Evolutionary conservation across 2,113 vertebrate species (phyloP).

Genomic region (Anarrhichthys ocellatus): DNA sequence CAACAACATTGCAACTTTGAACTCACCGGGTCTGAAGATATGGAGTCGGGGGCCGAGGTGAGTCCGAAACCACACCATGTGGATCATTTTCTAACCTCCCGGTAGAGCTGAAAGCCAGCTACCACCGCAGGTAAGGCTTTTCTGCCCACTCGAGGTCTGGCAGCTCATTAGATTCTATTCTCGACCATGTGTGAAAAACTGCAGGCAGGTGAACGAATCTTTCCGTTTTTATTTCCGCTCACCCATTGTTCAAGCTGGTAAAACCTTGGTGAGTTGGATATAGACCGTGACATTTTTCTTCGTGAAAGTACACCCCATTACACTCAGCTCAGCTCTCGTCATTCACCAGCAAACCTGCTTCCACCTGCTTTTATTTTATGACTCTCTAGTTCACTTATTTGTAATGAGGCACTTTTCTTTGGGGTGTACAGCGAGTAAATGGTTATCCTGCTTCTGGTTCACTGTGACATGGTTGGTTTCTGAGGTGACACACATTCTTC

Average conservation of each 20-base stretch:
- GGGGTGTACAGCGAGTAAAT: background rate
- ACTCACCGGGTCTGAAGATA: constrained; percentile 13
- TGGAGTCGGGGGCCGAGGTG: constrained; percentile 3
- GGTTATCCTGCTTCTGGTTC: background rate
- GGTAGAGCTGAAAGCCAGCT: constrained; percentile 35
- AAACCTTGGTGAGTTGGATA: constrained; percentile 20
- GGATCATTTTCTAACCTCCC: constrained; percentile 37
- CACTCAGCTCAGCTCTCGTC: constrained; percentile 29
- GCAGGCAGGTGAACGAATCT: constrained; percentile 46
- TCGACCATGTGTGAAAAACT: constrained; percentile 50
- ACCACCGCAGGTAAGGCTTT: constrained; percentile 48
- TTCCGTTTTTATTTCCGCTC: constrained; percentile 37
- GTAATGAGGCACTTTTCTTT: constrained; percentile 13
- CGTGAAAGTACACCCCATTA: constrained; percentile 33
- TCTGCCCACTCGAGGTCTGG: constrained; percentile 69
- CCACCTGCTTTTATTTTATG: constrained; percentile 28
- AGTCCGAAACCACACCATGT: background rate
- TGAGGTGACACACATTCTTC: background rate
- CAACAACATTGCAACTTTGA: constrained; percentile 6
- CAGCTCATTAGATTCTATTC: constrained; percentile 68
- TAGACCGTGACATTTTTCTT: constrained; percentile 16
- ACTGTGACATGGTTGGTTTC: constrained; percentile 5
- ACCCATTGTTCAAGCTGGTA: constrained; percentile 18
- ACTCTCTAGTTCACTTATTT: constrained; percentile 15
- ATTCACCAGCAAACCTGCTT: constrained; percentile 18